phyloP scores from a whole-genome alignment of 37 sponge, comb jelly and placozoan species.

The Oopsacas minuta region DNA sequence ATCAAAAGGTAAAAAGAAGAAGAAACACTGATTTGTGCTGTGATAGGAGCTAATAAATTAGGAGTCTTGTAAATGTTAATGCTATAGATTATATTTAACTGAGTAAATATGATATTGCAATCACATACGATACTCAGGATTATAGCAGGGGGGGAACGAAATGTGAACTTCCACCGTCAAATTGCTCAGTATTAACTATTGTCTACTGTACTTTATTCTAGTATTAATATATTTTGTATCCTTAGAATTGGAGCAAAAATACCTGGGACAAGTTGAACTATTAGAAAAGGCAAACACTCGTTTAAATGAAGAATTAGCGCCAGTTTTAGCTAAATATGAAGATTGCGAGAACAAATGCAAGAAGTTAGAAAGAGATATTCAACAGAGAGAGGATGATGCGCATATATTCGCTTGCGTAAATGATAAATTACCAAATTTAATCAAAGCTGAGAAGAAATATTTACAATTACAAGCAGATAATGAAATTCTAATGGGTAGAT shows the following conservation, averaged over 20 bases:
- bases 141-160: too few species aligned
- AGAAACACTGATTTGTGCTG: too few species aligned
- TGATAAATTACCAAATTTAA: not conserved
- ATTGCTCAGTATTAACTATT: too few species aligned
- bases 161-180: too few species aligned
- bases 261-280: not conserved
- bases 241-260: constrained; percentile 13
- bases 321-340: not conserved
- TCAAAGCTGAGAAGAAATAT: constrained; percentile 15
- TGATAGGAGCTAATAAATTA: too few species aligned
- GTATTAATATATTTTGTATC: too few species aligned
- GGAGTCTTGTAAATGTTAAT: too few species aligned
- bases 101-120: too few species aligned
- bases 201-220: too few species aligned
- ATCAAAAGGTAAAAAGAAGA: not conserved
- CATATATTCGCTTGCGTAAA: not conserved
- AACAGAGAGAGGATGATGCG: not conserved
- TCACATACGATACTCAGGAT: too few species aligned
- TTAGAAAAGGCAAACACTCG: not conserved
- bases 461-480: not conserved
- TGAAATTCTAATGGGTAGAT: not conserved
- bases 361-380: not conserved
- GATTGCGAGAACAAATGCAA: not conserved
- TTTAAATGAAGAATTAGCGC: not conserved
- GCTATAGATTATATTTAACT: too few species aligned